Percentiles rank a stretch among this genome's conserved stretches.
phyloP scores from a whole-genome alignment of 2,797 vertebrate genomes.

The Mionectes olivaceus region DNA sequence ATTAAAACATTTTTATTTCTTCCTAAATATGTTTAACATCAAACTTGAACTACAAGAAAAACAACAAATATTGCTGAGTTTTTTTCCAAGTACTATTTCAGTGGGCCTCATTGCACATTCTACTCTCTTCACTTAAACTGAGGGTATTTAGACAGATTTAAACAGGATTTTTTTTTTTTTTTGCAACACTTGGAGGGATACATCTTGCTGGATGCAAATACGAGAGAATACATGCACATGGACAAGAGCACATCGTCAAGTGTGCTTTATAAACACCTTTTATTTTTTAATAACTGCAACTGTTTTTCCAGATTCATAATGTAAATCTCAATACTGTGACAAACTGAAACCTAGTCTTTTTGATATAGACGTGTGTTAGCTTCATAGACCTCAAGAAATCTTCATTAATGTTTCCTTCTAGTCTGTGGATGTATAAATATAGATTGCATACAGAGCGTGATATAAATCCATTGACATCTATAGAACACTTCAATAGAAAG shows the following conservation, averaged over 20 bases:
- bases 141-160: neutral
- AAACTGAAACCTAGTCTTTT: neutral
- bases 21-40: neutral
- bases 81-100: neutral
- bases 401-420: neutral
- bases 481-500: neutral
- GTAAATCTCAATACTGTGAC: neutral
- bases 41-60: neutral
- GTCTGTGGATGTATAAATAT: neutral
- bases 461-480: neutral
- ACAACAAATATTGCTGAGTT: neutral
- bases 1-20: constrained; percentile 10
- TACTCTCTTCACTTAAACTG: neutral
- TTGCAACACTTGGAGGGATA: neutral
- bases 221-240: neutral
- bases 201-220: neutral
- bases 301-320: neutral
- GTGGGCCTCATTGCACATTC: neutral
- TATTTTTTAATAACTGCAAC: neutral
- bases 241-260: neutral
- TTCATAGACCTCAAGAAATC: neutral
- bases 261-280: neutral
- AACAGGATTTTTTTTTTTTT: neutral
- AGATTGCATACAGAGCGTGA: neutral
- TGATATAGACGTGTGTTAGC: neutral